Percentiles rank a stretch among this genome's conserved stretches.
These are phyloP conservation scores for Chromoteleia sp. DNA, from an alignment of 2,888 invertebrate species.

Conservation along the genomic window DNA sequence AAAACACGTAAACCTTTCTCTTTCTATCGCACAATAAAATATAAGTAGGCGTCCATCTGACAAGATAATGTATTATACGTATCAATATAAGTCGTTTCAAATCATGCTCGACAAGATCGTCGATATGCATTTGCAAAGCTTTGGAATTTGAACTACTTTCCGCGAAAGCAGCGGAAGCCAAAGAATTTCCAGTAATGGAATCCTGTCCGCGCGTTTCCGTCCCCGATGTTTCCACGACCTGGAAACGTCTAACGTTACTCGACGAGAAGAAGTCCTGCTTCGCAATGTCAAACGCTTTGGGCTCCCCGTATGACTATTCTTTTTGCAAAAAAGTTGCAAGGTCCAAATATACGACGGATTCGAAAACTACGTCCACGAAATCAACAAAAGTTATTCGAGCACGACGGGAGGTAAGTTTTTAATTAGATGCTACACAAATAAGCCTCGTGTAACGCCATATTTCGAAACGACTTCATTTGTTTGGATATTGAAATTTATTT, in stretches of 20 bases:
- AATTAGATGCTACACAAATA: background rate
- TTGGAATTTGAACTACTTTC: constrained; percentile 72
- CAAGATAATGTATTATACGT: constrained; percentile 64
- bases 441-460: background rate
- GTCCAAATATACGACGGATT: constrained; percentile 36
- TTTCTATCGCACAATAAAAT: constrained; percentile 20
- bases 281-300: constrained; percentile 61
- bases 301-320: constrained; percentile 26
- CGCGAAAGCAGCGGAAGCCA: constrained; percentile 70
- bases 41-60: constrained; percentile 39
- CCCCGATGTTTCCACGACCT: constrained; percentile 72
- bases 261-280: constrained; percentile 66
- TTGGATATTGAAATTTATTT: no score
- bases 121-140: constrained; percentile 71
- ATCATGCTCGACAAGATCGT: constrained; percentile 69
- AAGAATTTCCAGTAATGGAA: constrained; percentile 73
- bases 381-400: constrained; percentile 3
- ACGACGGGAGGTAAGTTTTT: background rate
- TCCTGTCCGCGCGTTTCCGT: constrained; percentile 71
- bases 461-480: no score
- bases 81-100: constrained; percentile 67
- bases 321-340: constrained; percentile 40
- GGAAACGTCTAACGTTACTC: constrained; percentile 71
- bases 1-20: background rate
- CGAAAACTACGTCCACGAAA: constrained; percentile 14